Conservation (phyloP, 2,888 invertebrate genomes). For the Caenorhabditis panamensis region DNA sequence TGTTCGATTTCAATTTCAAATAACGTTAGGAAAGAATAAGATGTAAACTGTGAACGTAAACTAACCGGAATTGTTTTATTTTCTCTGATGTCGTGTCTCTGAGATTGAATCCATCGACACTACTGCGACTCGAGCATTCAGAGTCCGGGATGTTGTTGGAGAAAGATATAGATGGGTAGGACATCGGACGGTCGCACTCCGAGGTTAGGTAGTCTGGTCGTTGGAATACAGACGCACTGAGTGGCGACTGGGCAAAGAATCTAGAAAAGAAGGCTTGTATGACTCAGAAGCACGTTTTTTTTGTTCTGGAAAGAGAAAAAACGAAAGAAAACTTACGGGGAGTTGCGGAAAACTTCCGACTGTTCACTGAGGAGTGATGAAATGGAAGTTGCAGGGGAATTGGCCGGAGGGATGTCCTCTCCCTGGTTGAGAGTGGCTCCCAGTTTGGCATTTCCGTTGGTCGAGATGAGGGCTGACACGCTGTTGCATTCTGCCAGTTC, state of each 20-base stretch:
- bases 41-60: neutral
- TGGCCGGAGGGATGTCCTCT: conserved; percentile 51
- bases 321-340: conserved; percentile 56
- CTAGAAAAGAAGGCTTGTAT: neutral
- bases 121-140: conserved; percentile 67
- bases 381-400: conserved; percentile 64
- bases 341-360: conserved; percentile 52
- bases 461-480: neutral
- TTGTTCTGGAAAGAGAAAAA: too few species aligned
- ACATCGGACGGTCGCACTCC: conserved; percentile 33
- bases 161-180: conserved; percentile 38
- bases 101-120: conserved; percentile 62
- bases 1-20: neutral
- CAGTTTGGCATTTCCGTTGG: conserved; percentile 28
- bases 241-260: conserved; percentile 59
- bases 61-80: conserved; percentile 43
- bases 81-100: conserved; percentile 53
- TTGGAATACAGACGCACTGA: conserved; percentile 50
- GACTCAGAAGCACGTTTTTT: neutral
- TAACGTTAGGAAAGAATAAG: neutral
- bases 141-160: conserved; percentile 64
- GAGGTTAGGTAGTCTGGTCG: conserved; percentile 55
- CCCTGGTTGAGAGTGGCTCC: conserved; percentile 50
- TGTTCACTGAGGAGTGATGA: conserved; percentile 68
- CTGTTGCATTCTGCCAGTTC: neutral